phyloP scores from a whole-genome alignment of 2,113 vertebrate genomes.

The Myrmophylax atrothorax region DNA sequence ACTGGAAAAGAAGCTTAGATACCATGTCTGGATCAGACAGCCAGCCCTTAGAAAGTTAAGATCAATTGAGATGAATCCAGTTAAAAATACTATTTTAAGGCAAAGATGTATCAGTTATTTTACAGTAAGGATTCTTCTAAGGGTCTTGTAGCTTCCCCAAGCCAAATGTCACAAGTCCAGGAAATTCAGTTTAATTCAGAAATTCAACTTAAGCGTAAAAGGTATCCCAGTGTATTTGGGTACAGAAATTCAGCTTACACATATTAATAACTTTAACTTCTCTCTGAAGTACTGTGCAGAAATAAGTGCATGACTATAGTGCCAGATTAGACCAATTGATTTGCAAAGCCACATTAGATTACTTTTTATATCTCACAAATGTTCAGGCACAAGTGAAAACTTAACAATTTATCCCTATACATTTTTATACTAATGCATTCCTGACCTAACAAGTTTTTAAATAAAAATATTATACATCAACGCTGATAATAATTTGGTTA shows the following conservation, averaged over 20 bases:
- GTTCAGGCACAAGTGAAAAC: background rate
- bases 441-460: background rate
- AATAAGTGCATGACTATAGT: background rate
- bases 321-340: background rate
- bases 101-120: background rate
- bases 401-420: background rate
- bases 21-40: background rate
- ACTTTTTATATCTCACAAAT: background rate
- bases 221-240: background rate
- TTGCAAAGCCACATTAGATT: background rate
- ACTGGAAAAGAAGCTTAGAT: background rate
- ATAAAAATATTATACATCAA: background rate
- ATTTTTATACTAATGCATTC: conserved; percentile 10
- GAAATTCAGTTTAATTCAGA: background rate
- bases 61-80: background rate
- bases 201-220: background rate
- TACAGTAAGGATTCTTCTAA: background rate
- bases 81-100: background rate
- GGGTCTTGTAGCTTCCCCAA: background rate
- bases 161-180: background rate
- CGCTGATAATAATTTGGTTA: background rate
- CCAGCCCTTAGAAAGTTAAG: background rate
- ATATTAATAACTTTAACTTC: background rate
- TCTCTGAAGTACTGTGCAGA: background rate
- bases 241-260: background rate